Base-by-base conservation (phyloP, 1,140 invertebrate genomes). In the Aleiodes sp. region DNA sequence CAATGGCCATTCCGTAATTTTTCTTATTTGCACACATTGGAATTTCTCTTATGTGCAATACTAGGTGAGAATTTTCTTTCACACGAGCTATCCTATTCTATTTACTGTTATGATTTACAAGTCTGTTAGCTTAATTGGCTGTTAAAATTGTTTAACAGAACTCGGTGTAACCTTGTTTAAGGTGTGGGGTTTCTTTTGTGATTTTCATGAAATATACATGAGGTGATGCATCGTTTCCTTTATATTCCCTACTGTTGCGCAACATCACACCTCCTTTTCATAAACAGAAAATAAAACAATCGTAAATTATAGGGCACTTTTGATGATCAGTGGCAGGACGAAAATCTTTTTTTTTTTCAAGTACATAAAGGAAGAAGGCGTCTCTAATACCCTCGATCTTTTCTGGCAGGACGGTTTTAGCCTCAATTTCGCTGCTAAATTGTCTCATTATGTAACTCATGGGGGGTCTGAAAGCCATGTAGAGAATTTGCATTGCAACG, bases 361-460 rank as follows among this genome's bases (percentile, higher is more conserved):
- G n/a, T n/a, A n/a, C n/a, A n/a, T n/a, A 59, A 66, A 67, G 68
- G 60, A 64, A 68, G 14, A 19, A 67, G 57, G 71, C 63, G 37
- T 43, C 29, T 7, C 12, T 24, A 4, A 59, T n/a, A 59, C 16
- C 12, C 65, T 63, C 21, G 46, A 21, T 7, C 14, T 68, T 63
- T 52, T 59, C 46, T 63, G 31, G 68, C 64, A 26, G 76, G 73
- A 81, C 78, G 79, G 72, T 79, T 79, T 80, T 81, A 74, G n/a
- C n/a, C 75, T 77, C 77, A 72, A 85, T 82, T 63, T 43, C 76
- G 80, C 75, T 78, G 77, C 78, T 86, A 85, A 85, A 86, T 86
- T 82, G 80, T 76, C 82, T 85, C 84, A 84, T 86, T 85, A 85
- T 76, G 68, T 61, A 41, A 70, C 70, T 84, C 80, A 80, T 82